Evolutionary conservation across 1,140 invertebrate genomes (phyloP).

Genomic region (Dryas iulia): DNA sequence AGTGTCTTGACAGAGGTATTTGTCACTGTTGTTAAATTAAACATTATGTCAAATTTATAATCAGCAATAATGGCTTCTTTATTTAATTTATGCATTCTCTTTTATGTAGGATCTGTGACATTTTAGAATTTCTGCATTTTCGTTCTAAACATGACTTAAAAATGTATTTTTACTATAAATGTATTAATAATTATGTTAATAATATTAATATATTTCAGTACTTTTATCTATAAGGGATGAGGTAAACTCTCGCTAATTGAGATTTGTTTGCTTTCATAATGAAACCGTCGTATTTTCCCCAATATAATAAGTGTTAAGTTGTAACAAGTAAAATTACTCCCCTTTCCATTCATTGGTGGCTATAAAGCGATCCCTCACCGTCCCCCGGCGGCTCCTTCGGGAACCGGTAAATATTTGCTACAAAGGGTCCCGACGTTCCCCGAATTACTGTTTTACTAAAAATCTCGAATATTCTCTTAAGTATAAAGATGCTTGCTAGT

Average conservation of each 20-base stretch:
- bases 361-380: neutral
- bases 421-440: conserved; percentile 1
- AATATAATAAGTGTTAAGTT: neutral
- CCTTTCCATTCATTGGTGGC: neutral
- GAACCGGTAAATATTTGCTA: neutral
- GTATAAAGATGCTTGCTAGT: neutral
- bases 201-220: too few relatives aligned
- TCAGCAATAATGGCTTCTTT: too few relatives aligned
- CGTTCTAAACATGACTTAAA: too few relatives aligned
- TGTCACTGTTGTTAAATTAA: too few relatives aligned
- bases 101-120: too few relatives aligned
- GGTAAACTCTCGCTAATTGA: neutral
- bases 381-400: neutral
- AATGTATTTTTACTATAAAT: too few relatives aligned
- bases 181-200: too few relatives aligned
- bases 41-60: too few relatives aligned
- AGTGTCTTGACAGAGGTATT: too few relatives aligned
- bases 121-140: too few relatives aligned
- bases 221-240: neutral
- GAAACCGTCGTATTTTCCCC: neutral
- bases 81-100: too few relatives aligned
- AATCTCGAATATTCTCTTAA: neutral
- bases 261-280: neutral
- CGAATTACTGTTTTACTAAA: conserved; percentile 8
- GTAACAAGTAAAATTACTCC: neutral